These are phyloP conservation scores for Urocynchramus pylzowi DNA, from an alignment of 2,113 vertebrate genomes.

Conservation along the genomic window DNA sequence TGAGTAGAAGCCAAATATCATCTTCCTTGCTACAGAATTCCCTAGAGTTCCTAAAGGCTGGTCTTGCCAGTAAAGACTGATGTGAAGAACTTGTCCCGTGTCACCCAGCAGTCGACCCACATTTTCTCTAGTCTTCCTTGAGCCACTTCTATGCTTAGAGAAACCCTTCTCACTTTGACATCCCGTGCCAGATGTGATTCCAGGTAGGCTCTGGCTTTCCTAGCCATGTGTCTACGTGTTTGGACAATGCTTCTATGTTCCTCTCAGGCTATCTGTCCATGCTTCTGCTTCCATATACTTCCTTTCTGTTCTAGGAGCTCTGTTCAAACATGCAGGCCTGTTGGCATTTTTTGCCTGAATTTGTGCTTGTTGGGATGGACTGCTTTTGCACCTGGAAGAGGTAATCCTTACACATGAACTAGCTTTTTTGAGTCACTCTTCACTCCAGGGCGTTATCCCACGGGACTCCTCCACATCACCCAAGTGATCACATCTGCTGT, in stretches of 20 bases:
- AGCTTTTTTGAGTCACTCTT: background rate
- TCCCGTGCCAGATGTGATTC: background rate
- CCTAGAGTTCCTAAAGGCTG: background rate
- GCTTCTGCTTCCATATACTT: background rate
- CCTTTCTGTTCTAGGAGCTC: background rate
- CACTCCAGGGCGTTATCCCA: background rate
- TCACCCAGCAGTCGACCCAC: accelerated
- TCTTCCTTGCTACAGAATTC: background rate
- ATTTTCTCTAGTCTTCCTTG: background rate
- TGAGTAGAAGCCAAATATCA: background rate
- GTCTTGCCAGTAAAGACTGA: background rate
- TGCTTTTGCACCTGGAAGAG: background rate
- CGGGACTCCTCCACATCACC: background rate
- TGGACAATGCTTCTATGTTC: background rate
- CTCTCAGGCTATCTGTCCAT: background rate
- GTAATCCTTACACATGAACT: background rate
- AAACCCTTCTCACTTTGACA: background rate
- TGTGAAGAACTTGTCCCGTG: background rate
- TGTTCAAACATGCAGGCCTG: background rate
- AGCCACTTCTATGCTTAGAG: background rate
- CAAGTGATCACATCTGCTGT: background rate
- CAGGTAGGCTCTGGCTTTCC: background rate
- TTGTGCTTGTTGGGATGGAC: background rate
- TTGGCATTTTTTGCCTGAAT: background rate
- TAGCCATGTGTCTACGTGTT: background rate